phyloP scores from a whole-genome alignment of 2,797 vertebrate genomes.

The Mareca strepera region DNA sequence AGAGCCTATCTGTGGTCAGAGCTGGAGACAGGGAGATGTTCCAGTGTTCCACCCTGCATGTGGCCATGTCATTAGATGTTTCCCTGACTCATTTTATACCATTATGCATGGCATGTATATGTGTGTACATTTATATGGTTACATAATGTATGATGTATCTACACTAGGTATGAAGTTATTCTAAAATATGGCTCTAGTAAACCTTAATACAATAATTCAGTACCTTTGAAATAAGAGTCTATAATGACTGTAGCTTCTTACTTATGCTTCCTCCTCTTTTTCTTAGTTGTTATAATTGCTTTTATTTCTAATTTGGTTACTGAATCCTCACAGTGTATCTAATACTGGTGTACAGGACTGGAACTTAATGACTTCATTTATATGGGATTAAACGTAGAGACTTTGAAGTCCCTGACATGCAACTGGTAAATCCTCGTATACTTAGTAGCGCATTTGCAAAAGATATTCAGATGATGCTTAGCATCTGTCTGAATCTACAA shows the following conservation, averaged over 20 bases:
- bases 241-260: neutral
- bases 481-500: neutral
- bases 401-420: neutral
- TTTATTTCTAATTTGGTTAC: neutral
- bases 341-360: neutral
- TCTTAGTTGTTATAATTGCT: neutral
- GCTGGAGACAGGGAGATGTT: accelerated
- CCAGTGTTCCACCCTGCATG: neutral
- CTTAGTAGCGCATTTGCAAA: neutral
- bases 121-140: accelerated
- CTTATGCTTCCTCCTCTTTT: neutral
- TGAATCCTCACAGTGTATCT: neutral
- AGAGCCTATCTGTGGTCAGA: accelerated
- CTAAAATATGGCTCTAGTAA: neutral
- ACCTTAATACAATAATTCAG: neutral
- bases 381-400: neutral
- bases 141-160: too few relatives aligned
- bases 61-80: neutral
- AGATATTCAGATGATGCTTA: neutral
- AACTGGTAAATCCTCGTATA: neutral
- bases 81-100: neutral
- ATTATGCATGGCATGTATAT: accelerated
- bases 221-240: neutral
- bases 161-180: neutral
- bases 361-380: neutral